Evolutionary conservation across 2,888 invertebrate genomes (phyloP).

Genomic region (Cepaea hortensis): DNA sequence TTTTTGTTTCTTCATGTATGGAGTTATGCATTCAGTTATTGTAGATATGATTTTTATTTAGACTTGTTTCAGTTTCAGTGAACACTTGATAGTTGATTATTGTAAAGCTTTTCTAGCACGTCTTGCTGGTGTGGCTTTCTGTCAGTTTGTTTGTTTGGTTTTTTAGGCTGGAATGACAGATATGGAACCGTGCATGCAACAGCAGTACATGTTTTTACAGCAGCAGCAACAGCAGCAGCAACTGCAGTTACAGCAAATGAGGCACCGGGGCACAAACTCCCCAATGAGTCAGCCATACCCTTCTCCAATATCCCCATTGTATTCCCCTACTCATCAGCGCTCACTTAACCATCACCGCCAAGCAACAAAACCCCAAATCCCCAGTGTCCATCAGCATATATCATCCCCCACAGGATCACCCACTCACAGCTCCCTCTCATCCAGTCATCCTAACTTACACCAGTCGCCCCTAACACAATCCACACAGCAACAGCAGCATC

Average conservation of each 20-base stretch:
- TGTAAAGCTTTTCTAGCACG: slow-evolving; percentile 39
- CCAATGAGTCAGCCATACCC: slow-evolving; percentile 49
- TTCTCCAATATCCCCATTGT: slow-evolving; percentile 50
- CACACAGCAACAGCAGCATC: slow-evolving; percentile 49
- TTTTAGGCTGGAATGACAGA: slow-evolving; percentile 51
- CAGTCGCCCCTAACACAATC: slow-evolving; percentile 35
- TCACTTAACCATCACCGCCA: slow-evolving; percentile 40
- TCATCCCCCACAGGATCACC: slow-evolving; percentile 38
- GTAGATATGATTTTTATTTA: too few relatives aligned
- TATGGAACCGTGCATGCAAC: slow-evolving; percentile 66
- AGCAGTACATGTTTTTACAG: slow-evolving; percentile 68
- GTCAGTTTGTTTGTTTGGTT: slow-evolving; percentile 50
- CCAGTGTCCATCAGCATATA: slow-evolving; percentile 36
- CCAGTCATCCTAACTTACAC: slow-evolving; percentile 43
- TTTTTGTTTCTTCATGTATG: too few relatives aligned
- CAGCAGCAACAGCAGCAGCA: slow-evolving; percentile 66
- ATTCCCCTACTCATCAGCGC: slow-evolving; percentile 55
- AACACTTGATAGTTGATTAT: background rate
- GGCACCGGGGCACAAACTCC: slow-evolving; percentile 50
- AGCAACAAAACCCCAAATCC: slow-evolving; percentile 38
- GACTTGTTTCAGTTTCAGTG: background rate
- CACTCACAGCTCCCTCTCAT: slow-evolving; percentile 34
- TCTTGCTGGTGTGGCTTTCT: slow-evolving; percentile 40
- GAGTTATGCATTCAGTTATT: too few relatives aligned
- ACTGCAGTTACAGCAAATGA: slow-evolving; percentile 51